A percentile compares a stretch with the other conserved stretches of the same genome.
These are phyloP conservation scores for Palythoa grandiflora DNA, from an alignment of 92 coral and sea anemone species.

Conservation along the genomic window DNA sequence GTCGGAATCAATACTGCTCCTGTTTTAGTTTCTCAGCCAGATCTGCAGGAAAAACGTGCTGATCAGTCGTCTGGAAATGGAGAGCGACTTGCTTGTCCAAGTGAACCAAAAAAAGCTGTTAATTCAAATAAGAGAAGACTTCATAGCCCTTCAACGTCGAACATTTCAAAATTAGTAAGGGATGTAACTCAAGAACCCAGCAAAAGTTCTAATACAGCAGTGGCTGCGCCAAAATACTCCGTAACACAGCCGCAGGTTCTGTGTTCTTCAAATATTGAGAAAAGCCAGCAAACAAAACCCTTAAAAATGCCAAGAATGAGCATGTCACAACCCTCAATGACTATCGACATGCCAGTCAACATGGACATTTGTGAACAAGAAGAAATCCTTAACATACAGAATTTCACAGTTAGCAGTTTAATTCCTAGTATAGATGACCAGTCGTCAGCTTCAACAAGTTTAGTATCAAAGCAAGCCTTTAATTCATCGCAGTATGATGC, in stretches of 20 bases:
- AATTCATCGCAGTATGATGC: constrained; percentile 35
- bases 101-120: constrained; percentile 6
- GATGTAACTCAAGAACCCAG: background rate
- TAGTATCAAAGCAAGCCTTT: constrained; percentile 26
- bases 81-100: background rate
- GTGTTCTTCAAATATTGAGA: background rate
- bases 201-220: background rate
- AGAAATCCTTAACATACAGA: constrained; percentile 79
- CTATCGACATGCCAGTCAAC: constrained; percentile 13
- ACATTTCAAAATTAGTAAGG: background rate
- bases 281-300: constrained; percentile 2
- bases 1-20: constrained; percentile 5
- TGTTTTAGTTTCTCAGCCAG: constrained; percentile 24
- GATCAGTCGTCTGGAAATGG: constrained; percentile 26
- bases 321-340: background rate
- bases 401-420: constrained; percentile 72
- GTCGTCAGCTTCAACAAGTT: constrained; percentile 44
- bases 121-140: constrained; percentile 9
- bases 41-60: background rate
- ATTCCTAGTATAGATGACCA: constrained; percentile 75
- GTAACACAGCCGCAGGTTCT: background rate
- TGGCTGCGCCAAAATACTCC: background rate
- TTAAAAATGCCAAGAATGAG: constrained; percentile 7
- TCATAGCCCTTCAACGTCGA: constrained; percentile 7
- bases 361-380: constrained; percentile 81